These are phyloP conservation scores for Lichenostomus cassidix DNA, from an alignment of 2,113 vertebrate species.

Conservation along the genomic window DNA sequence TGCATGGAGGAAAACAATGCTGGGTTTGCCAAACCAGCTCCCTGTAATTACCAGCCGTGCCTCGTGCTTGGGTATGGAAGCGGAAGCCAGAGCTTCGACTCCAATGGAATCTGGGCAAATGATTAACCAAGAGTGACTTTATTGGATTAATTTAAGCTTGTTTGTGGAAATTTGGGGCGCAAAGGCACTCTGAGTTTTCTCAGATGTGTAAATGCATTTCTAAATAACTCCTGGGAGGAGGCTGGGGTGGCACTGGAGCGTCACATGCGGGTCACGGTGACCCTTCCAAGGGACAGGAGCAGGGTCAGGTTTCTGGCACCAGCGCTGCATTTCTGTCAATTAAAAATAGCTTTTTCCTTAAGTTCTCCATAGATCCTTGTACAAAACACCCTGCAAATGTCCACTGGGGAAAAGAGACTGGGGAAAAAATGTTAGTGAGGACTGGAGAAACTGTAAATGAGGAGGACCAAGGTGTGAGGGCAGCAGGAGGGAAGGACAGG, in stretches of 20 bases:
- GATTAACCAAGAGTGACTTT: constrained; percentile 6
- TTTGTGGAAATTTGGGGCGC: background rate
- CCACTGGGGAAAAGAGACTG: background rate
- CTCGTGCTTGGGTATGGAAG: background rate
- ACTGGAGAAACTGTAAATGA: accelerated
- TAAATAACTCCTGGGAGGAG: background rate
- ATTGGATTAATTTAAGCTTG: background rate
- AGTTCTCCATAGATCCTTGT: background rate
- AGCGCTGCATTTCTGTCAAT: accelerated
- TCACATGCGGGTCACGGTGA: accelerated
- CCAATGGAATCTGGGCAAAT: background rate
- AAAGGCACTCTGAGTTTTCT: background rate
- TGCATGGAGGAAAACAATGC: background rate
- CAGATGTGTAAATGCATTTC: background rate
- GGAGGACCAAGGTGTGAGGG: background rate
- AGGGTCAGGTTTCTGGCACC: background rate
- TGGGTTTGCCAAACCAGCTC: background rate
- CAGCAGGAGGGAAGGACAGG: accelerated
- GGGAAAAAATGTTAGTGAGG: background rate
- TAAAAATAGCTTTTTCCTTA: background rate
- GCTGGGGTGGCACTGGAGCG: background rate
- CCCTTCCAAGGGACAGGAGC: background rate
- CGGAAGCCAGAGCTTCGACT: background rate
- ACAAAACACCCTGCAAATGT: background rate
- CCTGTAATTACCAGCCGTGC: background rate